Base-by-base conservation (phyloP, 2,797 vertebrate species). In the Ctenosaura bakeri region DNA sequence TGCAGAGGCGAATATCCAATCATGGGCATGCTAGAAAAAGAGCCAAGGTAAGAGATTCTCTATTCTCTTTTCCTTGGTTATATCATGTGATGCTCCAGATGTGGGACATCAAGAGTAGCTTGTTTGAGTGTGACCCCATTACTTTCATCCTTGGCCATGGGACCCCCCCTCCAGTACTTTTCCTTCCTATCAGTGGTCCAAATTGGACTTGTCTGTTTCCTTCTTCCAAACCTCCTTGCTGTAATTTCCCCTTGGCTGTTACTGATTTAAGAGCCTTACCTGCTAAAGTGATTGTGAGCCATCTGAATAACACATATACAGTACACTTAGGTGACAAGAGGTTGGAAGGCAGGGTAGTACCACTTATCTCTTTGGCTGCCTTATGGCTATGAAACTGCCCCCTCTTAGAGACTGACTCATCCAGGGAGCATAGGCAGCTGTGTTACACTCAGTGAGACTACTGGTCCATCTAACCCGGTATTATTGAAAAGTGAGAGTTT, bases 11-110 rank as follows among this genome's bases (percentile, higher is more conserved):
- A 94, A 97, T 98, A 88, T 98, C 98, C 2, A 98, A 98, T 96
- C 99, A 99, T 22, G 98, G 99, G 81, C 99, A 99, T 93, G 97
- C 98, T 87, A 98, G 99, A 96, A 99, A 99, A 97, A 98, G 98
- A 97, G 98, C 99, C 97, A 99, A 99, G 98, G 99, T 99, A 97
- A 96, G 96, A 94, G 7, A 52, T 56, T 62, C n/a, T 88, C 87
- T 24, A 69, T 29, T 38, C 0, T 56, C 90, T 79, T 90, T 52
- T 85, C 54, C 64, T 26, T 46, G 59, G 42, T 83, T 14, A 0
- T 52, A 35, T 66, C 18, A 71, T 69, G 14, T 64, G 4, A 29
- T 42, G 20, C 0, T 0, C 0, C 52, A 20, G 24, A n/a, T 8
- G 16, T 66, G 76, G 20, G 3, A 14, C 59, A n/a, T 85, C 32